Evolutionary conservation across 1,140 invertebrate genomes (phyloP), one percentile per base, ranked within the genome.

Genomic region (Hycleus phaleratus): DNA sequence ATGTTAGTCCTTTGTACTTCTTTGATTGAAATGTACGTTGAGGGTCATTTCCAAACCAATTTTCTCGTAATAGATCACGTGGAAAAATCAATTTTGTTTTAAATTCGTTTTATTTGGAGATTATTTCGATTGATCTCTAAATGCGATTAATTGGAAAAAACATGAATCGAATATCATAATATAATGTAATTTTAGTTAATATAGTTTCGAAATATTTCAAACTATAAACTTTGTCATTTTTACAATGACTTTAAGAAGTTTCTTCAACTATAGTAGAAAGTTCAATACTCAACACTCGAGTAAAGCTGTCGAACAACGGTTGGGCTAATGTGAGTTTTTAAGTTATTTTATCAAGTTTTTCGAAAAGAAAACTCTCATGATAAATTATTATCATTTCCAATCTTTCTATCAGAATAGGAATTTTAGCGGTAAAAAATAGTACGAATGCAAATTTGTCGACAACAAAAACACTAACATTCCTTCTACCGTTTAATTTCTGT

Each of bases 1-100:
- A 43, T 44, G 39, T 52, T 10, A 24, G 39, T 43, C 49, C 49
- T 52, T 52, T 52, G 47, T 49, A 49, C 47, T 49, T 26, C 47
- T 49, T 32, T 49, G 49, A 52, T 52, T 52, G 49, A 52, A 52
- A 52, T 52, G 49, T 52, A 49, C 39, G 49, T 52, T 9, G 42
- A 52, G 49, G 38, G 49, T 51, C 49, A 51, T 51, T 42, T 39
- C 38, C 38, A 50, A 50, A 50, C 32, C 49, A 40, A 50, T 52
- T 52, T 52, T 52, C 39, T 52, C 11, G 47, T 43, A 52, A 5
- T 10, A 25, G 24, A 52, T 42, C 38, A 43, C 39, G 42, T 49
- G 47, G 32, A 11, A 26, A 49, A 49, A 49, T 49, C 47, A 32
- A 38, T 49, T 49, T 32, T 24, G 46, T n/a, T 32, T 47, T 47